These are phyloP conservation scores for Lepidostoma basale DNA, from an alignment of 1,140 invertebrate genomes.

Conservation along the genomic window DNA sequence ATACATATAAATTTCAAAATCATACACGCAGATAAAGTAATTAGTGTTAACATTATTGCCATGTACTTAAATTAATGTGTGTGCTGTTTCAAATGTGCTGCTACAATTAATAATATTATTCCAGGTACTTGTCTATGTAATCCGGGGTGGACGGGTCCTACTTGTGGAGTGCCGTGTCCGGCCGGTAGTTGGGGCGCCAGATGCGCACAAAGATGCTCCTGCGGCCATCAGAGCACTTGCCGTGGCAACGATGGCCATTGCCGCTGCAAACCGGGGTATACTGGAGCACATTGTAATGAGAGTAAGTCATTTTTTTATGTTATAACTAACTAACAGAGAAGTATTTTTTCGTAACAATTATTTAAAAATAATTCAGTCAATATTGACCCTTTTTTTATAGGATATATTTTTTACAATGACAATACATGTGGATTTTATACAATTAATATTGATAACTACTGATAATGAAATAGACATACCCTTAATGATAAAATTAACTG, in stretches of 20 bases:
- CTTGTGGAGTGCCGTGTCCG: slow-evolving; percentile 81
- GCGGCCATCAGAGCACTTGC: slow-evolving; percentile 79
- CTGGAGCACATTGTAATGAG: slow-evolving; percentile 78
- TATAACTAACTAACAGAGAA: background rate
- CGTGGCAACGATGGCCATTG: slow-evolving; percentile 82
- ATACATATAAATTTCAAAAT: too few species aligned
- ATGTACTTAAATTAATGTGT: background rate
- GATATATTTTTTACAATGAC: too few species aligned
- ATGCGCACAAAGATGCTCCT: slow-evolving; percentile 86
- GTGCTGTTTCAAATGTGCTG: background rate
- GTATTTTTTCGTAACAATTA: slow-evolving; percentile 5
- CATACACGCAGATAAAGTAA: too few species aligned
- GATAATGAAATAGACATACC: too few species aligned
- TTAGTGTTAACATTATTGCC: too few species aligned
- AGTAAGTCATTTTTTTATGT: slow-evolving; percentile 59
- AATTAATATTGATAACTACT: too few species aligned
- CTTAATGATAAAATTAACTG: too few species aligned
- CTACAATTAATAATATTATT: background rate
- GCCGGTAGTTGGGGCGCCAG: slow-evolving; percentile 83
- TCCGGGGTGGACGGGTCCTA: slow-evolving; percentile 81
- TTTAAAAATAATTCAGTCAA: background rate
- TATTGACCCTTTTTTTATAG: background rate
- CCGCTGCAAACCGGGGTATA: slow-evolving; percentile 79
- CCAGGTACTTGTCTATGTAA: slow-evolving; percentile 83
- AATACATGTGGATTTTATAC: too few species aligned